Percentiles rank a stretch among this genome's conserved stretches.
phyloP scores from a whole-genome alignment of 2,888 invertebrate species.

The Drosophila tripunctata region DNA sequence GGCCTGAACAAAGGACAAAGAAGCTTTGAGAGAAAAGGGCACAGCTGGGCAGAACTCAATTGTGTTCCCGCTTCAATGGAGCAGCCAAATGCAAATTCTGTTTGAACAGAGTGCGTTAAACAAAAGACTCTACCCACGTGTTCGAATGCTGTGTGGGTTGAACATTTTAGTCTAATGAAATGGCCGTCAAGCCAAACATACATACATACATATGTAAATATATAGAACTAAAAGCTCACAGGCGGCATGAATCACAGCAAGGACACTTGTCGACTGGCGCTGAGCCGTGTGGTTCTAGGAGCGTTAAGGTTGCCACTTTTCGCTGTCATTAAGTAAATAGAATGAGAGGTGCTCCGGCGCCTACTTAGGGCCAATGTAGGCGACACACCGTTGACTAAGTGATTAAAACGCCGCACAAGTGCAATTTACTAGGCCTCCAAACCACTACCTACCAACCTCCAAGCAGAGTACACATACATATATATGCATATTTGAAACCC shows the following conservation, averaged over 20 bases:
- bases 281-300: constrained; percentile 55
- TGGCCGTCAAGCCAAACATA: constrained; percentile 21
- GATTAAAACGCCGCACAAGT: constrained; percentile 80
- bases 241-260: constrained; percentile 4
- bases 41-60: constrained; percentile 74
- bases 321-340: constrained; percentile 80
- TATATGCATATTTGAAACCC: background rate
- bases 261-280: constrained; percentile 60
- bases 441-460: too few species aligned
- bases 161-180: constrained; percentile 73
- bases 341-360: constrained; percentile 50
- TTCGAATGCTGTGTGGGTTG: constrained; percentile 43
- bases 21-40: constrained; percentile 59
- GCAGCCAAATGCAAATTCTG: constrained; percentile 74
- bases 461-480: too few species aligned
- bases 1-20: constrained; percentile 64
- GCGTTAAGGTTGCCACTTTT: constrained; percentile 73
- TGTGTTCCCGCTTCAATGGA: constrained; percentile 72
- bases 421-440: constrained; percentile 60
- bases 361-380: constrained; percentile 73
- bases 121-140: constrained; percentile 40
- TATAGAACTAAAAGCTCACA: constrained; percentile 27
- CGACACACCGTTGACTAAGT: constrained; percentile 69
- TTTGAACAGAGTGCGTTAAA: constrained; percentile 59
- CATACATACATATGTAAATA: too few species aligned